These are phyloP conservation scores for Reinhardtius hippoglossoides DNA, from an alignment of 2,113 vertebrate genomes.

Conservation along the genomic window DNA sequence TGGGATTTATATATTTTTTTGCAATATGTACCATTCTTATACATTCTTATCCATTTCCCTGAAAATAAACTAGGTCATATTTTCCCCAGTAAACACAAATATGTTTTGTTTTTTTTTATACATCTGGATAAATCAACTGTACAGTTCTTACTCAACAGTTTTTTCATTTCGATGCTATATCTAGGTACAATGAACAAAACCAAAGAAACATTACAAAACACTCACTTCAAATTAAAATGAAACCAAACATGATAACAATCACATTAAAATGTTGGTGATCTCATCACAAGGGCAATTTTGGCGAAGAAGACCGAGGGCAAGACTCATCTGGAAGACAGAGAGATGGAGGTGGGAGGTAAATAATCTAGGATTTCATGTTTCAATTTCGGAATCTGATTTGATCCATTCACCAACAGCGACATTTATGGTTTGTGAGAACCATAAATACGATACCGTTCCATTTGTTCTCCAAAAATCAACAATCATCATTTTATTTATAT, in stretches of 20 bases:
- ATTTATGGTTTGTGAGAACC: constrained; percentile 20
- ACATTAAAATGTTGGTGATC: constrained; percentile 33
- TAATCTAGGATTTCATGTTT: constrained; percentile 5
- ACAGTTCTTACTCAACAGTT: neutral
- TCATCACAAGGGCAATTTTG: constrained; percentile 64
- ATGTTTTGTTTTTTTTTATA: constrained; percentile 18
- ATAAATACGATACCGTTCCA: constrained; percentile 22
- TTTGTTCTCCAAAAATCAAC: neutral
- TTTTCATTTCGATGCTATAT: constrained; percentile 24
- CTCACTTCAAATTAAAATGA: neutral
- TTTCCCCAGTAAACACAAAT: constrained; percentile 17
- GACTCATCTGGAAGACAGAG: constrained; percentile 80
- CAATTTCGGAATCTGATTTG: neutral
- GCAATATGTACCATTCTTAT: constrained; percentile 34
- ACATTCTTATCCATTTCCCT: constrained; percentile 53
- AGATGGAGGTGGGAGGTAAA: constrained; percentile 56
- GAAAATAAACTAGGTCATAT: constrained; percentile 35
- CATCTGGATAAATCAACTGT: constrained; percentile 29
- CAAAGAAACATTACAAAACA: constrained; percentile 38
- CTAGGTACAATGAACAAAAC: neutral
- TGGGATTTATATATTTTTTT: neutral
- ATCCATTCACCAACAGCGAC: constrained; percentile 22
- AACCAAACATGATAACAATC: constrained; percentile 34
- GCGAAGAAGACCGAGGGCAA: constrained; percentile 64
- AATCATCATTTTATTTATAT: neutral